These are phyloP conservation scores for Laticauda laticaudata DNA, from an alignment of 2,113 vertebrate species.

Conservation along the genomic window DNA sequence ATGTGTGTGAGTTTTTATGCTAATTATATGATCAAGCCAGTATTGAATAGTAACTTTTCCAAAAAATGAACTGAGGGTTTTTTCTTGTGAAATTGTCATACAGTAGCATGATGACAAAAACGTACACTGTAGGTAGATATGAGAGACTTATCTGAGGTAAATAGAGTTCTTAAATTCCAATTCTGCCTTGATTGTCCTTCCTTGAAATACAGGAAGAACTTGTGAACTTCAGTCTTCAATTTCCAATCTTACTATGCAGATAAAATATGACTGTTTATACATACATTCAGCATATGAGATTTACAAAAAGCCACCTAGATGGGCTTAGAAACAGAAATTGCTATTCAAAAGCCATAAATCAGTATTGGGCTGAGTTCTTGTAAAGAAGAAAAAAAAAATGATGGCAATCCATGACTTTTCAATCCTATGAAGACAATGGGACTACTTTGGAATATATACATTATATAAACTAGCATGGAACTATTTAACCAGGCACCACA, in stretches of 20 bases:
- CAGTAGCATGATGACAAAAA: not conserved
- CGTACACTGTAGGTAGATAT: not conserved
- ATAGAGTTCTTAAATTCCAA: not conserved
- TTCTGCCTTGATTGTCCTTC: not conserved
- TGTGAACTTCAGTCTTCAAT: slow-evolving; percentile 18
- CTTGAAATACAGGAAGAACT: slow-evolving; percentile 44
- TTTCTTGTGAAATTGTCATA: slow-evolving; percentile 18
- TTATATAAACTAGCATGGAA: not conserved
- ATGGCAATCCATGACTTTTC: slow-evolving; percentile 22
- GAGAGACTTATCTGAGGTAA: not conserved
- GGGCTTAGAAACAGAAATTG: not conserved
- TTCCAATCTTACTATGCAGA: not conserved
- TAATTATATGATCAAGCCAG: not conserved
- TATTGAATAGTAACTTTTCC: not conserved
- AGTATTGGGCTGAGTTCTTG: not conserved
- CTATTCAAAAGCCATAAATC: slow-evolving; percentile 1
- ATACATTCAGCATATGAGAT: slow-evolving; percentile 30
- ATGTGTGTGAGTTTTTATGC: not conserved
- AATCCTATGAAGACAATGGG: not conserved
- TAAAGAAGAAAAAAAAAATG: slow-evolving; percentile 14
- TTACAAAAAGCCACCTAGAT: not conserved
- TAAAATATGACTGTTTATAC: not conserved
- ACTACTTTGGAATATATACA: not conserved
- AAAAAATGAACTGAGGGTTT: not conserved
- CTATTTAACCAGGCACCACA: not conserved